These are phyloP conservation scores for Periophthalmus magnuspinnatus DNA, from an alignment of 2,797 vertebrate genomes.

Conservation along the genomic window DNA sequence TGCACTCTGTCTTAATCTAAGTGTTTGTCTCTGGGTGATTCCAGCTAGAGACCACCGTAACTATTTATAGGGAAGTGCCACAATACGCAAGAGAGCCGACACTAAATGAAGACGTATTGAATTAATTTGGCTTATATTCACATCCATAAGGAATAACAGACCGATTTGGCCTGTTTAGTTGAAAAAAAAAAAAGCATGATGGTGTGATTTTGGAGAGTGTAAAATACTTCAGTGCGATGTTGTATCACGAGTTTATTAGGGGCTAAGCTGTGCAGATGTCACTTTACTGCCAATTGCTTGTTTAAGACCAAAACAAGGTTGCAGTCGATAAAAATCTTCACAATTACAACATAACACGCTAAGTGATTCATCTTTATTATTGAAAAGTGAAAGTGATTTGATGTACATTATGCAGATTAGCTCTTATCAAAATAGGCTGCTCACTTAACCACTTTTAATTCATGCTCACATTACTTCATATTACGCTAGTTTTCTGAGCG, in stretches of 20 bases:
- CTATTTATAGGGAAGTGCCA: slow-evolving; percentile 45
- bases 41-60: slow-evolving; percentile 7
- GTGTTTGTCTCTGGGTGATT: slow-evolving; percentile 48
- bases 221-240: not conserved
- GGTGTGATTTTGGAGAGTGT: not conserved
- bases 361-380: slow-evolving; percentile 4
- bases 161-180: not conserved
- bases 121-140: not conserved
- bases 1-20: slow-evolving; percentile 60
- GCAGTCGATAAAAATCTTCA: not conserved
- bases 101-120: slow-evolving; percentile 4
- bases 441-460: slow-evolving; percentile 1
- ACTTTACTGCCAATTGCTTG: slow-evolving; percentile 4
- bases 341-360: not conserved
- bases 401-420: not conserved
- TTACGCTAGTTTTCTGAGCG: not conserved
- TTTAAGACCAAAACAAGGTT: slow-evolving; percentile 7
- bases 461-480: not conserved
- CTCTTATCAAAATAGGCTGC: not conserved
- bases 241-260: not conserved
- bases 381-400: not conserved
- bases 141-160: not conserved
- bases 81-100: slow-evolving; percentile 15
- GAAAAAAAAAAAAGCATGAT: no score
- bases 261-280: slow-evolving; percentile 1